Evolutionary conservation across 2,797 vertebrate species (phyloP).

Genomic region (Chrosomus eos): DNA sequence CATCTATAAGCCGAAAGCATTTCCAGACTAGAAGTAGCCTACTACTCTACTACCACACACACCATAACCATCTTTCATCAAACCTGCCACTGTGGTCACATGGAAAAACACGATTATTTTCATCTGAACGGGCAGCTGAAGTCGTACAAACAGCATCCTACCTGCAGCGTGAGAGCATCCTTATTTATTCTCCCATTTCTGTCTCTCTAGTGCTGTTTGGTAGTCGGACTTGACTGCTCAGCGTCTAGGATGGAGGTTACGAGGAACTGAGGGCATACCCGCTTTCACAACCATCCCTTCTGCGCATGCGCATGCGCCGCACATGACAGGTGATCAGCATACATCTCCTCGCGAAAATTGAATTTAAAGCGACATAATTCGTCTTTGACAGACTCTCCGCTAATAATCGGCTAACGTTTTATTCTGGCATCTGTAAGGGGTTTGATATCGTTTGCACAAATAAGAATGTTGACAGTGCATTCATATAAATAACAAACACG

Average conservation of each 20-base stretch:
- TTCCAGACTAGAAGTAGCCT: constrained; percentile 55
- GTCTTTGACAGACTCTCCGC: constrained; percentile 33
- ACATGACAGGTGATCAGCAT: constrained; percentile 78
- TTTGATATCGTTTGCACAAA: not conserved
- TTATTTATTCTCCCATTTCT: constrained; percentile 67
- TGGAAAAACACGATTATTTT: not conserved
- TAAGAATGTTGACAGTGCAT: not conserved
- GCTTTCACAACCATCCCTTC: constrained; percentile 68
- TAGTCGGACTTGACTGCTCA: constrained; percentile 55
- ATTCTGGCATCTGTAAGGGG: not conserved
- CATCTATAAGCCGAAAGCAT: constrained; percentile 59
- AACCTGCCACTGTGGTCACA: not conserved
- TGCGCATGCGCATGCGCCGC: constrained; percentile 86
- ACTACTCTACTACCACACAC: not conserved
- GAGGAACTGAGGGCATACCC: constrained; percentile 69
- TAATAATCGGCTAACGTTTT: not conserved
- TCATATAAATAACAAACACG: not conserved
- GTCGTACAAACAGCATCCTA: constrained; percentile 53
- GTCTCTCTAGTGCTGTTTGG: constrained; percentile 58
- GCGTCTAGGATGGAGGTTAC: constrained; percentile 77
- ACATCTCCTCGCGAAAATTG: constrained; percentile 74
- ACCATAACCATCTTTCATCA: not conserved
- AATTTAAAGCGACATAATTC: constrained; percentile 79
- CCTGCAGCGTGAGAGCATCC: constrained; percentile 63
- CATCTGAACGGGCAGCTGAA: not conserved